phyloP scores from a whole-genome alignment of 2,888 invertebrate genomes.

The Panopea generosa region DNA sequence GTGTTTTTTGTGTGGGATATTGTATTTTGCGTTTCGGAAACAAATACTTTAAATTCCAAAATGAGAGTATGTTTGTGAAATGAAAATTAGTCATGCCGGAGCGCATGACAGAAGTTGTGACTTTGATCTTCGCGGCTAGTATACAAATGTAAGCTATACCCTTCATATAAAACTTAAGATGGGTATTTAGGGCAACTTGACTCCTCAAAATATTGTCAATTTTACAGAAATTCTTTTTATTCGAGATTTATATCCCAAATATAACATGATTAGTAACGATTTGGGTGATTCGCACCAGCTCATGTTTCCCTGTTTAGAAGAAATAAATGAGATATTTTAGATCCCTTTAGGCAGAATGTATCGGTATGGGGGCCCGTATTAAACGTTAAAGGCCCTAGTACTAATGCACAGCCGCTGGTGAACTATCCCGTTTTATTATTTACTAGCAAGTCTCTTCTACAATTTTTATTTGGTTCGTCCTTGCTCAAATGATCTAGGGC shows the following conservation, averaged over 20 bases:
- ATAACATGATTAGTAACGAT: slow-evolving; percentile 60
- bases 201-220: slow-evolving; percentile 35
- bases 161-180: slow-evolving; percentile 30
- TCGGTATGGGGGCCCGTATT: slow-evolving; percentile 14
- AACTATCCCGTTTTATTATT: too few relatives aligned
- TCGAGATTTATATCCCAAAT: slow-evolving; percentile 47
- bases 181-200: slow-evolving; percentile 38
- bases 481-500: too few relatives aligned
- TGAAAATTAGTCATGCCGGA: slow-evolving; percentile 1
- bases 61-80: too few relatives aligned
- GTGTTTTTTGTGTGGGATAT: too few relatives aligned
- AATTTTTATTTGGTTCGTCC: too few relatives aligned
- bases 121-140: too few relatives aligned
- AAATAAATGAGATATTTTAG: slow-evolving; percentile 49
- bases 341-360: slow-evolving; percentile 11
- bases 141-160: slow-evolving; percentile 24
- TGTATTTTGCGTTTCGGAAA: background rate
- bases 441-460: too few relatives aligned
- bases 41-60: too few relatives aligned
- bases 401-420: too few relatives aligned
- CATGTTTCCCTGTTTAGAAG: slow-evolving; percentile 39
- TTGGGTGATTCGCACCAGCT: slow-evolving; percentile 58
- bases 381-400: background rate
- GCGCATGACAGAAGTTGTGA: too few relatives aligned
- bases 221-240: slow-evolving; percentile 46